Evolutionary conservation across 2,888 invertebrate genomes (phyloP).

Genomic region (Plebejus anna): DNA sequence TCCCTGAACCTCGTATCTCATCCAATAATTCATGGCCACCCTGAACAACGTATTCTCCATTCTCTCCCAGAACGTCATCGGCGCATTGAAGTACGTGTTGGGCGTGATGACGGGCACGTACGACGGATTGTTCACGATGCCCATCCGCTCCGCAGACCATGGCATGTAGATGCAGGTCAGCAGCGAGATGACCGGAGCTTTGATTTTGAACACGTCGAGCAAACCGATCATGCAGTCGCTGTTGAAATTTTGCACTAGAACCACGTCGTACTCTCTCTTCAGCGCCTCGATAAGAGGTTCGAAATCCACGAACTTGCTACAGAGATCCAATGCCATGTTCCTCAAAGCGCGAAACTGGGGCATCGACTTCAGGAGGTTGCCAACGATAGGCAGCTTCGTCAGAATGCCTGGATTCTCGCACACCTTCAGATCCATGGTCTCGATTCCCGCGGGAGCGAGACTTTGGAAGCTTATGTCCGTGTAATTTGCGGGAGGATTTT

Average conservation of each 20-base stretch:
- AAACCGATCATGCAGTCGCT: conserved; percentile 83
- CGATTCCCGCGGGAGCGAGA: conserved; percentile 57
- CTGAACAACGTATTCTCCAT: conserved; percentile 59
- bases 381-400: conserved; percentile 47
- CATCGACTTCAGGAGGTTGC: conserved; percentile 49
- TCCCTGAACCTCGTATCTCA: conserved; percentile 43
- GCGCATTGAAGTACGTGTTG: conserved; percentile 58
- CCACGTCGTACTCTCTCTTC: conserved; percentile 78
- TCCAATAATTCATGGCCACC: conserved; percentile 59
- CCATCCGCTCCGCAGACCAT: conserved; percentile 71
- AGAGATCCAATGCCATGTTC: conserved; percentile 57
- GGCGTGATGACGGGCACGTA: conserved; percentile 75
- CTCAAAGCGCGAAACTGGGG: conserved; percentile 54
- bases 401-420: conserved; percentile 51
- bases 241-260: conserved; percentile 82
- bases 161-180: conserved; percentile 80
- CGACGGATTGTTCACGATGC: conserved; percentile 71
- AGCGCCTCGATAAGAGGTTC: conserved; percentile 58
- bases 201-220: conserved; percentile 71
- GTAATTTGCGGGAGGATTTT: conserved; percentile 67
- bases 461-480: conserved; percentile 67
- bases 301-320: conserved; percentile 61
- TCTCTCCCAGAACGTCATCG: conserved; percentile 75
- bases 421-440: conserved; percentile 53
- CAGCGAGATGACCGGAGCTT: conserved; percentile 78